These are phyloP conservation scores for Quadroppia sp. DNA, from an alignment of 2,888 invertebrate species.

Conservation along the genomic window DNA sequence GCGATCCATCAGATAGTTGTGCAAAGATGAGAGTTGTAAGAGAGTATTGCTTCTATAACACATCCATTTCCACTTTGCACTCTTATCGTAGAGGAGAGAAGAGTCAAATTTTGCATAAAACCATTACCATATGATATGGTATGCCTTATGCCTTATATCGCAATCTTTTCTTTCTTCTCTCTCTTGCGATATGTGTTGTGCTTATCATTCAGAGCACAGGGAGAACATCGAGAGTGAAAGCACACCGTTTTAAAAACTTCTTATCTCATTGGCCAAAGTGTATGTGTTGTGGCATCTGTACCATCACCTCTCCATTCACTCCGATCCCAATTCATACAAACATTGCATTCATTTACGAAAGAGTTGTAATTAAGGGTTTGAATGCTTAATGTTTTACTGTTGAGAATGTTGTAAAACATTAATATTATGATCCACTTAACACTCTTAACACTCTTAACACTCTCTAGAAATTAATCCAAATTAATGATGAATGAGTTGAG, in stretches of 20 bases:
- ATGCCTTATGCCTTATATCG: constrained; percentile 33
- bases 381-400: constrained; percentile 14
- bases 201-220: constrained; percentile 19
- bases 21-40: constrained; percentile 18
- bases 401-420: neutral
- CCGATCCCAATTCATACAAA: neutral
- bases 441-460: too few species aligned
- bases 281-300: constrained; percentile 31
- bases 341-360: neutral
- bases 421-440: constrained; percentile 32
- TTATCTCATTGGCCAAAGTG: constrained; percentile 27
- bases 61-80: constrained; percentile 19
- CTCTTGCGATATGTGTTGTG: constrained; percentile 18
- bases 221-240: too few species aligned
- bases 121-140: constrained; percentile 36
- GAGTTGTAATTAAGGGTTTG: constrained; percentile 22
- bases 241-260: constrained; percentile 20
- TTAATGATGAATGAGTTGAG: constrained; percentile 26
- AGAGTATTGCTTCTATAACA: constrained; percentile 1
- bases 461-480: neutral
- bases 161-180: constrained; percentile 33
- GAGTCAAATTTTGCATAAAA: constrained; percentile 32
- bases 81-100: constrained; percentile 11
- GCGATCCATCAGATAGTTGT: constrained; percentile 29
- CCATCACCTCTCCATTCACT: neutral